phyloP scores from a whole-genome alignment of 2,888 invertebrate genomes.

The Polia nebulosa region DNA sequence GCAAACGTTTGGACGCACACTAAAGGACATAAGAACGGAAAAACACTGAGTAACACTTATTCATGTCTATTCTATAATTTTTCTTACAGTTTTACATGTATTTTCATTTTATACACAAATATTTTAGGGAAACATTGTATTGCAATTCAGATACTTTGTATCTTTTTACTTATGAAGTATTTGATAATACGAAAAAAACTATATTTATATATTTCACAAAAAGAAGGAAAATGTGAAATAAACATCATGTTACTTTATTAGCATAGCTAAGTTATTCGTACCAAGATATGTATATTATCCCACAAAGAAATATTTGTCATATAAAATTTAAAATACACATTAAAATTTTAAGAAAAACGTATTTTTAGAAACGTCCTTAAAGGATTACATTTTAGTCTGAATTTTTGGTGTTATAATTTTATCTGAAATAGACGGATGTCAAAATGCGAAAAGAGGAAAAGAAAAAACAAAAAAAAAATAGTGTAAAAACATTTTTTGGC shows the following conservation, averaged over 20 bases:
- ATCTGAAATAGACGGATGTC: constrained; percentile 78
- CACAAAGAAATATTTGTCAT: constrained; percentile 56
- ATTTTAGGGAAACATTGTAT: constrained; percentile 49
- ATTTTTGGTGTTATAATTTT: constrained; percentile 85
- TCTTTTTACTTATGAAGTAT: constrained; percentile 19
- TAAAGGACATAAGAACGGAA: constrained; percentile 74
- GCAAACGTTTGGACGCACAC: constrained; percentile 64
- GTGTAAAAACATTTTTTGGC: constrained; percentile 71
- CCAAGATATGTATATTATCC: constrained; percentile 51
- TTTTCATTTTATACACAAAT: constrained; percentile 64
- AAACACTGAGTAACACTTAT: constrained; percentile 73
- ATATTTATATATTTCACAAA: constrained; percentile 3
- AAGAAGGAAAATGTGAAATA: not conserved
- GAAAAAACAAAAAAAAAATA: constrained; percentile 29
- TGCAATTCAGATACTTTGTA: constrained; percentile 55
- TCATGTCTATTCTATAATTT: constrained; percentile 77
- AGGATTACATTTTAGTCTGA: constrained; percentile 83
- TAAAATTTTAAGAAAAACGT: constrained; percentile 77
- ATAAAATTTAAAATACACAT: constrained; percentile 66
- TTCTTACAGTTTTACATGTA: constrained; percentile 78
- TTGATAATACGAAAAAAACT: constrained; percentile 2
- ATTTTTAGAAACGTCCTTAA: constrained; percentile 83
- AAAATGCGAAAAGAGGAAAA: constrained; percentile 65
- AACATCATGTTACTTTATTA: constrained; percentile 34
- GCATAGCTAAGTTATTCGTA: constrained; percentile 41